Percentiles rank a stretch among this genome's conserved stretches.
Conservation (phyloP, 2,113 vertebrate genomes). For the Herpailurus yagouaroundi region DNA sequence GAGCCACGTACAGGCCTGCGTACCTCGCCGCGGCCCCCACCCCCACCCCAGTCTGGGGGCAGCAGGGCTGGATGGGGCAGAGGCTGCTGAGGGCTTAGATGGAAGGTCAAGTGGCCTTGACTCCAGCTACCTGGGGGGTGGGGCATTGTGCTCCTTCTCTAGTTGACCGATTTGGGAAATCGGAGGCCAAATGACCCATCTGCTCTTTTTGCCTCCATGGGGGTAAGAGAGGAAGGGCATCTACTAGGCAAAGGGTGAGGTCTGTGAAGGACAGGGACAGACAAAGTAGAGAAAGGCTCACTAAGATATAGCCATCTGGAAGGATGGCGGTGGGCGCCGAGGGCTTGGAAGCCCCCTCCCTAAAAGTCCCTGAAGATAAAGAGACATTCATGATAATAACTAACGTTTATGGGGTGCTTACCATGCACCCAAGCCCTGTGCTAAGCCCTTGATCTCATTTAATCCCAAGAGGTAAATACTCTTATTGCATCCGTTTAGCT, state of each 20-base stretch:
- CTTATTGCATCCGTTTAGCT: constrained; percentile 51
- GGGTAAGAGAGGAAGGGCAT: neutral
- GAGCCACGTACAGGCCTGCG: constrained; percentile 47
- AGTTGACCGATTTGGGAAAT: constrained; percentile 25
- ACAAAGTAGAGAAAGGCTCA: neutral
- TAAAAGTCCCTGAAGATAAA: constrained; percentile 56
- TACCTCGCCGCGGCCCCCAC: neutral
- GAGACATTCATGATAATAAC: constrained; percentile 38
- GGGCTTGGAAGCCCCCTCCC: neutral
- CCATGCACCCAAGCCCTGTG: neutral
- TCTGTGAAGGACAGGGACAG: neutral
- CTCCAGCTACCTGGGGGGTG: neutral
- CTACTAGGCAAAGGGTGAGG: neutral
- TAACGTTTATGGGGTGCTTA: constrained; percentile 71
- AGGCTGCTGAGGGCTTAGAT: neutral
- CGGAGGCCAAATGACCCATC: neutral
- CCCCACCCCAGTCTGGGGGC: neutral
- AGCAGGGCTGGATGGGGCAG: neutral
- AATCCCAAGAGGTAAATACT: constrained; percentile 67
- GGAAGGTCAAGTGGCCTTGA: constrained; percentile 29
- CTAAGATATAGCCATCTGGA: neutral
- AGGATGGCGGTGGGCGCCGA: neutral
- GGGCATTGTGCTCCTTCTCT: neutral
- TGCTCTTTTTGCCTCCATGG: neutral
- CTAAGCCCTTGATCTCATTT: constrained; percentile 74